phyloP scores from a whole-genome alignment of 1,140 invertebrate species.

The Yoshiicerus persimilis region DNA sequence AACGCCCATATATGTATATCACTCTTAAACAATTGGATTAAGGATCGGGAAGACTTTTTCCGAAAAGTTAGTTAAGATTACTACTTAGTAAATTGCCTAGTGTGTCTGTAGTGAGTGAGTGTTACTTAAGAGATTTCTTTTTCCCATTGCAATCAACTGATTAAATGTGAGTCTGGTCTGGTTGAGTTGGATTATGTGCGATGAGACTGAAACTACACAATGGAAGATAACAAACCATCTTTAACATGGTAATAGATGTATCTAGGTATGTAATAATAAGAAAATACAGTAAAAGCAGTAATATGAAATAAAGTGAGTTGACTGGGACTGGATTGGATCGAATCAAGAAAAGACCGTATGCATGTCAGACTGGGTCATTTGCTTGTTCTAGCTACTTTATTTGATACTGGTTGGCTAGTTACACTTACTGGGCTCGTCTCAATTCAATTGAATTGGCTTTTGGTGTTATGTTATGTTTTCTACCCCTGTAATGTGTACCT shows the following conservation, averaged over 20 bases:
- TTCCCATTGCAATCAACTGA: not conserved
- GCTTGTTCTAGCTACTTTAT: slow-evolving; percentile 15
- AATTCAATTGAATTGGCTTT: not conserved
- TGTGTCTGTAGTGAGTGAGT: not conserved
- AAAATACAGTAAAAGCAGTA: not conserved
- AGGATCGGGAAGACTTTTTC: too few species aligned
- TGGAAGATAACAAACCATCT: not conserved
- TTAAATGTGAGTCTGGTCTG: not conserved
- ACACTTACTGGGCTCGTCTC: not conserved
- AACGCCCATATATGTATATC: too few species aligned
- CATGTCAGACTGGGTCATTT: slow-evolving; percentile 19
- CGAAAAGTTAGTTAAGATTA: too few species aligned
- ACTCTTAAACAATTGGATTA: too few species aligned
- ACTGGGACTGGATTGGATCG: too few species aligned
- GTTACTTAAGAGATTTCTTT: not conserved
- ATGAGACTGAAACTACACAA: not conserved
- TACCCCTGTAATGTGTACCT: not conserved
- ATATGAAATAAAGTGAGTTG: slow-evolving; percentile 7
- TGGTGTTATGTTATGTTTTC: not conserved
- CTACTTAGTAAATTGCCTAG: too few species aligned
- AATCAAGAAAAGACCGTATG: not conserved
- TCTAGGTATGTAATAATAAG: not conserved
- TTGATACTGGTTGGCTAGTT: not conserved
- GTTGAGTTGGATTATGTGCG: not conserved
- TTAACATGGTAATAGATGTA: not conserved